Base-by-base conservation (phyloP, 2,113 vertebrate genomes). In the Brachirus orientalis region DNA sequence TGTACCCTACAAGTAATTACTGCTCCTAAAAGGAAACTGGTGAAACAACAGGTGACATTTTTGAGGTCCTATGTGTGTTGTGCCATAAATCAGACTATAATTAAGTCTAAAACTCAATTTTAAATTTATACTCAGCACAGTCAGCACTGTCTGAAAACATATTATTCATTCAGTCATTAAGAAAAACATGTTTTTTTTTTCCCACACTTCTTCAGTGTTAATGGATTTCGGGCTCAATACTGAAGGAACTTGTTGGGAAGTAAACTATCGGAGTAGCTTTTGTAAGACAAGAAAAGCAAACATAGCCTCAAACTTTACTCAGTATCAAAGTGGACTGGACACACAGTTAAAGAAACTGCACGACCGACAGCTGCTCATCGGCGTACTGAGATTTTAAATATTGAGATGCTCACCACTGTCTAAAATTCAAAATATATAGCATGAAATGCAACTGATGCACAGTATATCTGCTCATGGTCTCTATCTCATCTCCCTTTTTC, bases 291-390 rank as follows among this genome's bases (percentile, higher is more conserved):
- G 28, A 28, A 6, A 28, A 28, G 6, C 28, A 28, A 28, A 28
- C 22, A 2, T 12, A 36, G 16, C 4, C 10, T 37, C 16, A 11
- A 54, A 13, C 28, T 16, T 36, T 14, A 36, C 51, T 36, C 51
- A n/a, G 51, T 54, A 17, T 36, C n/a, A n/a, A 54, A 54, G 18
- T 60, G 22, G 22, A 28, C 22, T n/a, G n/a, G n/a, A n/a, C n/a
- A n/a, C n/a, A n/a, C n/a, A n/a, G n/a, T n/a, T n/a, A n/a, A 28
- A 28, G 5, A 5, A 28, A 2, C 22, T 28, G 22, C 3, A 2
- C 5, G 22, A 28, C 22, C 5, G 22, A 28, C 22, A 28, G 22
- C 3, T 28, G 22, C 22, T 28, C 22, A 28, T 28, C 22, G 5
- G 22, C 22, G 3, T 3, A 5, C 22, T 28, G 22, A 28, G 5